Percentiles rank a stretch among this genome's conserved stretches.
phyloP scores from a whole-genome alignment of 2,113 vertebrate species.

The Tursiops truncatus region DNA sequence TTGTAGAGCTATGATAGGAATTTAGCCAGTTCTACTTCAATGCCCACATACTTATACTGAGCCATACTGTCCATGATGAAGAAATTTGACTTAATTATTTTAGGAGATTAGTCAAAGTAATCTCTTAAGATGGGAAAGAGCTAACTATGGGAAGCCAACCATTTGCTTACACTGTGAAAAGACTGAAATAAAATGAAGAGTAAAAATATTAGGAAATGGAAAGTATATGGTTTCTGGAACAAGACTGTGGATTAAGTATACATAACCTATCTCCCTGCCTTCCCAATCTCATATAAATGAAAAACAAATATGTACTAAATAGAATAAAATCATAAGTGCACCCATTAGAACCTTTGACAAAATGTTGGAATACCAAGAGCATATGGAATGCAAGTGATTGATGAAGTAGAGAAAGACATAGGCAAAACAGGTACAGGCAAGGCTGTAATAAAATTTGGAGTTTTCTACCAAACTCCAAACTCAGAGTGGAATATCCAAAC shows the following conservation, averaged over 20 bases:
- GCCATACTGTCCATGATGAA: neutral
- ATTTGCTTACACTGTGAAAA: neutral
- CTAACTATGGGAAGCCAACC: neutral
- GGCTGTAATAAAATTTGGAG: neutral
- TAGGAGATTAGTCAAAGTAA: neutral
- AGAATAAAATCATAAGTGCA: neutral
- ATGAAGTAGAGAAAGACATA: neutral
- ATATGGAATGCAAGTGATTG: neutral
- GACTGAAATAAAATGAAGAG: neutral
- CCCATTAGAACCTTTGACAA: neutral
- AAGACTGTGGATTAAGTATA: neutral
- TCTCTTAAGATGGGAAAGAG: neutral
- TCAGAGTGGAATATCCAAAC: neutral
- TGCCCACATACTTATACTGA: neutral
- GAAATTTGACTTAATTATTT: neutral
- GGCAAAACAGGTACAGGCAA: neutral
- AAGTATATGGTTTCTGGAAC: neutral
- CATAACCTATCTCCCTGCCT: neutral
- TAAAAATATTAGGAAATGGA: neutral
- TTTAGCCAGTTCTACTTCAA: neutral
- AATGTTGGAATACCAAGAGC: neutral
- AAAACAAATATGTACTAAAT: neutral
- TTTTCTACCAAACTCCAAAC: neutral
- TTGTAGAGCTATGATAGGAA: neutral
- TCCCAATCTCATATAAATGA: neutral